Evolutionary conservation across 2,888 invertebrate species (phyloP).

Genomic region (Philopedon plagiatum): DNA sequence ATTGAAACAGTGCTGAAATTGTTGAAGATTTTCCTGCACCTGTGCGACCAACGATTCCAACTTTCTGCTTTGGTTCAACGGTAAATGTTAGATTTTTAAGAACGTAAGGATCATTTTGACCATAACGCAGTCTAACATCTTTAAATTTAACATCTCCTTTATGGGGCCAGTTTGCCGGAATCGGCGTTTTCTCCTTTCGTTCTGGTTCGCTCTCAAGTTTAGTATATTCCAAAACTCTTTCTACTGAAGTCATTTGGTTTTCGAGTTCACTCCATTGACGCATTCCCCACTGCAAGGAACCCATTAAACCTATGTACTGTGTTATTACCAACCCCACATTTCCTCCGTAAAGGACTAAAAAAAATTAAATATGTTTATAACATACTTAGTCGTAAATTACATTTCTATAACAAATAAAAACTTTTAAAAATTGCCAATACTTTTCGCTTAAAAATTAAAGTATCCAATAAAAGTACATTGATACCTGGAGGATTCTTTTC

Average conservation of each 20-base stretch:
- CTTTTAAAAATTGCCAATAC: no score
- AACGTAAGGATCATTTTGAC: slow-evolving; percentile 79
- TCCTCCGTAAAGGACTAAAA: slow-evolving; percentile 75
- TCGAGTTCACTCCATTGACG: slow-evolving; percentile 88
- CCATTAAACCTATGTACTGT: slow-evolving; percentile 80
- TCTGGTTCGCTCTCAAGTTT: slow-evolving; percentile 61
- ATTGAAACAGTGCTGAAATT: slow-evolving; percentile 85
- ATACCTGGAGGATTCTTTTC: no score
- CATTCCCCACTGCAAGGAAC: slow-evolving; percentile 76
- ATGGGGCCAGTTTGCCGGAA: slow-evolving; percentile 81
- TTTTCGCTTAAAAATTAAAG: no score
- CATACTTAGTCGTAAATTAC: no score
- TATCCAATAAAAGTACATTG: no score
- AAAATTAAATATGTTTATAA: neutral
- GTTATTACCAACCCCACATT: slow-evolving; percentile 86
- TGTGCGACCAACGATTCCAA: slow-evolving; percentile 87
- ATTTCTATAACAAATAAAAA: no score
- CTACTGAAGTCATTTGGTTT: slow-evolving; percentile 72
- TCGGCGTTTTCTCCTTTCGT: slow-evolving; percentile 59
- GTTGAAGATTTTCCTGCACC: slow-evolving; percentile 89
- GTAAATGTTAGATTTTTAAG: slow-evolving; percentile 79
- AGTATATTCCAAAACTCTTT: slow-evolving; percentile 61
- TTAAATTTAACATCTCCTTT: slow-evolving; percentile 79
- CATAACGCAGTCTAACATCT: slow-evolving; percentile 81
- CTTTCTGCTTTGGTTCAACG: slow-evolving; percentile 79